A percentile compares a stretch with the other conserved stretches of the same genome.
Evolutionary conservation across 1,140 invertebrate genomes (phyloP).

Genomic region (Drosophila pseudoobscura): DNA sequence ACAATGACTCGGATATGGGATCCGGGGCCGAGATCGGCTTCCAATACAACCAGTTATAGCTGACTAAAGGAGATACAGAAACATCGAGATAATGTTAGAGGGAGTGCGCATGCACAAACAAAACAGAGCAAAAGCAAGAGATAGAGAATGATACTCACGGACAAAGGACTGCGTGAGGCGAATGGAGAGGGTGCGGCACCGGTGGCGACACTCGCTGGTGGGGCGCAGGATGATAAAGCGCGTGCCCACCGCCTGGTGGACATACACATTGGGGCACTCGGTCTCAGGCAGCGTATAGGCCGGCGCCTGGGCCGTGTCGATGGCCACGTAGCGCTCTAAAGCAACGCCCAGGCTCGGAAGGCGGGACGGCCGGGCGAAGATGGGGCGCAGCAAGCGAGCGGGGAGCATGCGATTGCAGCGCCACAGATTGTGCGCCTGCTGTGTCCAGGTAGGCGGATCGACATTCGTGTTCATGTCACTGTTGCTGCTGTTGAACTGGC

Average conservation of each 20-base stretch:
- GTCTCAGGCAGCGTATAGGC: slow-evolving; percentile 87
- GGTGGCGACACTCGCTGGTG: slow-evolving; percentile 86
- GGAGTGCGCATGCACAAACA: slow-evolving; percentile 12
- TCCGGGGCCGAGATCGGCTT: slow-evolving; percentile 87
- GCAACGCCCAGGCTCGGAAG: slow-evolving; percentile 85
- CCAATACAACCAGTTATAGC: slow-evolving; percentile 92
- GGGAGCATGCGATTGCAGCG: slow-evolving; percentile 87
- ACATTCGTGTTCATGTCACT: too few relatives aligned
- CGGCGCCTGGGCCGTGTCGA: slow-evolving; percentile 86
- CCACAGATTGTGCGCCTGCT: slow-evolving; percentile 83
- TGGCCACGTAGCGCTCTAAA: slow-evolving; percentile 87
- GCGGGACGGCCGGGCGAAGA: slow-evolving; percentile 86
- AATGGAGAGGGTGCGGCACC: slow-evolving; percentile 86
- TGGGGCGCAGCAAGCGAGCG: slow-evolving; percentile 85
- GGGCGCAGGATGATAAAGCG: slow-evolving; percentile 87
- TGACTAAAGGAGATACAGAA: slow-evolving; percentile 85
- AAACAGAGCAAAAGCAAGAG: too few relatives aligned
- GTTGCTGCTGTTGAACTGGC: slow-evolving; percentile 64
- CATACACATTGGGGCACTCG: slow-evolving; percentile 89
- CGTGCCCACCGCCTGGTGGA: slow-evolving; percentile 87
- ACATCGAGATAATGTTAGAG: slow-evolving; percentile 24
- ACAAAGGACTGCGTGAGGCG: slow-evolving; percentile 86
- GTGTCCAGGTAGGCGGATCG: slow-evolving; percentile 8
- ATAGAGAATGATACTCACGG: slow-evolving; percentile 85
- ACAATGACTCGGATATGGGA: slow-evolving; percentile 84